Evolutionary conservation across 1,140 invertebrate species (phyloP), one percentile per base, ranked within the genome.

Genomic region (Drosophila repleta): DNA sequence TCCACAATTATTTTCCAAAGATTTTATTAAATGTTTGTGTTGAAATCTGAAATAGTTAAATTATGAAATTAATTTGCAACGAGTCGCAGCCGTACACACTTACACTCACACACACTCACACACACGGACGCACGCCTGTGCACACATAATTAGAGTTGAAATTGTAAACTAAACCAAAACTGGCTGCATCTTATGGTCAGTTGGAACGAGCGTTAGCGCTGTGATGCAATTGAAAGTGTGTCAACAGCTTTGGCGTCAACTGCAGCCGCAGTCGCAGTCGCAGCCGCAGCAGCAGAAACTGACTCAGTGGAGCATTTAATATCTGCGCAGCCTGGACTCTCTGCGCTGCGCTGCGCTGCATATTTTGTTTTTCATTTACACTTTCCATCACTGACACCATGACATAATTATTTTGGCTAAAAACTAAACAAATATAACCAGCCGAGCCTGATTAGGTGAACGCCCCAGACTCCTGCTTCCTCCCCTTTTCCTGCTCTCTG

Each of bases 341-440:
- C 55, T 35, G 51, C 29, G 17, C 45, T 46, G 21, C 43, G 43
- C 21, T 24, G 21, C 21, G 21, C 8, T 35, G 65, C 71, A 49
- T 74, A 82, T 88, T 87, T 87, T 78, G 79, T 75, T 82, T 88
- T 87, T 87, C 74, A 79, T 88, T 88, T 88, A 75, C 75, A 88
- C 82, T 88, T 88, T 87, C 83, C 79, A 82, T 69, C 83, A 79
- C 75, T 87, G 82, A 88, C 82, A 87, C 82, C 83, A 87, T 87
- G 83, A 87, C 82, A 87, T 88, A 87, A 87, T 87, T 87, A 88
- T 79, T 73, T 75, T 52, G 61, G 29, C 35, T 67, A 62, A 70
- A 17, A 43, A 43, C 39, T 43, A 48, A 37, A 1, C 11, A 51
- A 51, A 41, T 17, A 43, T 64, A 85, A 84, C 77, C 82, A 67